Conservation (phyloP, 2,113 vertebrate species). For the Taxidea taxus region DNA sequence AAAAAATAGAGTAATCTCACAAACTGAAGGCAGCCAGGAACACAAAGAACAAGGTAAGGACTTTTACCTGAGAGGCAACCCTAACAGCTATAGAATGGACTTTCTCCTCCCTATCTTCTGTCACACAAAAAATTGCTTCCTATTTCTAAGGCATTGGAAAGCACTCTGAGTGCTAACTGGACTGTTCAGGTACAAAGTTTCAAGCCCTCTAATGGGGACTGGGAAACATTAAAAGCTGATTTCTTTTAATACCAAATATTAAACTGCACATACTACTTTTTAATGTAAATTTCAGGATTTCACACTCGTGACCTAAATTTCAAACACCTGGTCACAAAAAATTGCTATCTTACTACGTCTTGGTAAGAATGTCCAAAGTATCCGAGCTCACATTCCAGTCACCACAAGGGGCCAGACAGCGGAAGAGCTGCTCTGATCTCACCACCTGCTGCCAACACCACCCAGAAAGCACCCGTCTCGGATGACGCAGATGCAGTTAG, state of each 20-base stretch:
- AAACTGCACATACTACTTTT: slow-evolving; percentile 23
- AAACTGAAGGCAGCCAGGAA: slow-evolving; percentile 68
- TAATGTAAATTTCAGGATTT: not conserved
- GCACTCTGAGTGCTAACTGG: not conserved
- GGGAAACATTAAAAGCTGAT: slow-evolving; percentile 35
- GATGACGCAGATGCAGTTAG: not conserved
- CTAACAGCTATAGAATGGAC: slow-evolving; percentile 45
- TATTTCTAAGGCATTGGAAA: slow-evolving; percentile 69
- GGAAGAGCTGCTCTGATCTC: not conserved
- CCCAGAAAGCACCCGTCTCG: not conserved
- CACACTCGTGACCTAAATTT: not conserved
- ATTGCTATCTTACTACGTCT: slow-evolving; percentile 2
- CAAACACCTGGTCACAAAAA: not conserved
- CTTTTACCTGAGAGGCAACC: slow-evolving; percentile 72
- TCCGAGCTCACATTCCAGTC: not conserved
- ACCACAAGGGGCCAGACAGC: not conserved
- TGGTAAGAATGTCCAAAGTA: slow-evolving; percentile 19
- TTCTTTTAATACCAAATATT: slow-evolving; percentile 34
- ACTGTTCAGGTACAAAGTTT: slow-evolving; percentile 10
- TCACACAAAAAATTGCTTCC: not conserved
- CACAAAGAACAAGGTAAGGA: slow-evolving; percentile 61
- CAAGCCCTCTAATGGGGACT: slow-evolving; percentile 7
- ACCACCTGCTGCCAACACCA: not conserved
- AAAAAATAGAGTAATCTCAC: slow-evolving; percentile 78
- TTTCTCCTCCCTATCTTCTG: slow-evolving; percentile 58